These are phyloP conservation scores for Daptonema setosum DNA, from an alignment of 2,888 invertebrate genomes.

Conservation along the genomic window DNA sequence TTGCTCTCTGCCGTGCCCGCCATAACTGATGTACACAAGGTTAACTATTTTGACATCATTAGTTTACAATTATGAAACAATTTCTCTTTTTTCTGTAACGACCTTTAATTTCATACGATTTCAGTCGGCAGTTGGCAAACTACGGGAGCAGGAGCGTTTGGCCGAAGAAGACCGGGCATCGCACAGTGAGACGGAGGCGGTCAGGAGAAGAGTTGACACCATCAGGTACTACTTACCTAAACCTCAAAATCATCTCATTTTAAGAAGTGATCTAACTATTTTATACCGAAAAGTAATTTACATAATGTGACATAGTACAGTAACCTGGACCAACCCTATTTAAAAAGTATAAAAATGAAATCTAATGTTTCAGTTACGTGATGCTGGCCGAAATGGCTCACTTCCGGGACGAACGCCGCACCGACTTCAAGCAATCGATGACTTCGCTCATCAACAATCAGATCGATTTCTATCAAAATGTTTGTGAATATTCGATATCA, in stretches of 20 bases:
- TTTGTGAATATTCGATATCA: conserved; percentile 14
- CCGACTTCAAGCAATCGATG: conserved; percentile 63
- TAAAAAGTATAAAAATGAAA: too few species aligned
- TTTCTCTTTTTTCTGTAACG: too few species aligned
- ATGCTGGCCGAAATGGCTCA: conserved; percentile 80
- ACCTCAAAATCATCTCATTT: too few species aligned
- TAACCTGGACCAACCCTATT: too few species aligned
- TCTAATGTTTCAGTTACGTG: conserved; percentile 77
- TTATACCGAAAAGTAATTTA: too few species aligned
- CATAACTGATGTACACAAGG: conserved; percentile 65
- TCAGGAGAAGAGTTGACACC: conserved; percentile 54
- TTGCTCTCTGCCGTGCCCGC: conserved; percentile 73
- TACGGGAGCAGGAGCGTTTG: conserved; percentile 61
- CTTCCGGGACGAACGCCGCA: conserved; percentile 63
- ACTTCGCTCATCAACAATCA: conserved; percentile 65
- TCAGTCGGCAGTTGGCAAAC: conserved; percentile 44
- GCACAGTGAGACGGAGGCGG: conserved; percentile 53
- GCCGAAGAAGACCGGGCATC: conserved; percentile 60
- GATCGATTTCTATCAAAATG: conserved; percentile 67
- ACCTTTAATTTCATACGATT: too few species aligned
- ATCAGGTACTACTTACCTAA: too few species aligned
- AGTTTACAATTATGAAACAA: too few species aligned
- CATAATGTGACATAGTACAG: too few species aligned
- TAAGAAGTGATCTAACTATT: too few species aligned
- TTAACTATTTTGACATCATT: conserved; percentile 27